These are phyloP conservation scores for Leptura quadrifasciata DNA, from an alignment of 2,888 invertebrate species.

Conservation along the genomic window DNA sequence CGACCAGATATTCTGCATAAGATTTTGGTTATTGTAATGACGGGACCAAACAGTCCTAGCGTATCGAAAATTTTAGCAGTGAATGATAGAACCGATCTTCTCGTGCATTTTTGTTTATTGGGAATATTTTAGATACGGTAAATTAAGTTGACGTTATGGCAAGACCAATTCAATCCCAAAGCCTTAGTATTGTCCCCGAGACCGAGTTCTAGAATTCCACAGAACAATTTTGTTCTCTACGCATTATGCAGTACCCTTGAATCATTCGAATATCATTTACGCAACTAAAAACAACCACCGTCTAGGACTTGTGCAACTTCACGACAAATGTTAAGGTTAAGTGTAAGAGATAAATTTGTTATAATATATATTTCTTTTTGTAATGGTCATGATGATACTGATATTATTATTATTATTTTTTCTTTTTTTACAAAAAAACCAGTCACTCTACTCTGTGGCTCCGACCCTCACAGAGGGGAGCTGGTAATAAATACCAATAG, in stretches of 20 bases:
- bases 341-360: too few species aligned
- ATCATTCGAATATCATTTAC: not conserved
- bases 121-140: not conserved
- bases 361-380: too few species aligned
- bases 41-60: not conserved
- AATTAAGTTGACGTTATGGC: not conserved
- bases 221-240: not conserved
- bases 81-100: constrained; percentile 8
- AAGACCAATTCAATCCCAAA: not conserved
- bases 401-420: too few species aligned
- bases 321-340: too few species aligned
- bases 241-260: not conserved
- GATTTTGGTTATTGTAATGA: not conserved
- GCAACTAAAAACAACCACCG: not conserved
- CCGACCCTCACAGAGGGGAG: too few species aligned
- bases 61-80: constrained; percentile 1
- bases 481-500: too few species aligned
- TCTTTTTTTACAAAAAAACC: too few species aligned
- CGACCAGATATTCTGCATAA: too few species aligned
- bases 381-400: too few species aligned
- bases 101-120: not conserved
- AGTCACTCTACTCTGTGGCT: too few species aligned
- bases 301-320: not conserved
- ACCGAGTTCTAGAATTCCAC: too few species aligned
- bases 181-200: too few species aligned